Conservation (phyloP, 2,113 vertebrate genomes). For the Malurus melanocephalus region DNA sequence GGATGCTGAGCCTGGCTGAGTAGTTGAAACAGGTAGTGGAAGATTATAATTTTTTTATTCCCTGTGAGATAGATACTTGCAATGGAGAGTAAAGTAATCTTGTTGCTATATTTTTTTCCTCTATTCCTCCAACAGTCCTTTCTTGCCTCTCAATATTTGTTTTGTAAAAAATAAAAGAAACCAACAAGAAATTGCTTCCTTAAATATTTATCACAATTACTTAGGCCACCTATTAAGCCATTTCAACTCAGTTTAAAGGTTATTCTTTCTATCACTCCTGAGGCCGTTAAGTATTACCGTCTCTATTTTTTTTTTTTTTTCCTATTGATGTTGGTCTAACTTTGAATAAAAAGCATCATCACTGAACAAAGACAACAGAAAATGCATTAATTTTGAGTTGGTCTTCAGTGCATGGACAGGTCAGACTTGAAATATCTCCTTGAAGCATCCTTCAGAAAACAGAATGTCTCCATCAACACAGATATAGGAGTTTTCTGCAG, state of each 20-base stretch:
- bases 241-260: neutral
- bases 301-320: neutral
- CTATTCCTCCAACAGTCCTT: neutral
- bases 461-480: neutral
- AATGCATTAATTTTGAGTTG: neutral
- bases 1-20: neutral
- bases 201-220: neutral
- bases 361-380: neutral
- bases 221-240: neutral
- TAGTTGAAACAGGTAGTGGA: neutral
- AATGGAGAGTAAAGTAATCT: neutral
- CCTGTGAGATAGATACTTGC: neutral
- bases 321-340: neutral
- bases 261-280: neutral
- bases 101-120: neutral
- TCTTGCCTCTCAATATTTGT: neutral
- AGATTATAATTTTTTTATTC: neutral
- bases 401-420: neutral
- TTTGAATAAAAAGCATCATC: neutral
- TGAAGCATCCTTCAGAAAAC: neutral
- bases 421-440: neutral
- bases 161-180: neutral
- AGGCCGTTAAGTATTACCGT: fast-evolving
- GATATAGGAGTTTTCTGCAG: neutral
- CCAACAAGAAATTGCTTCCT: neutral